Evolutionary conservation across 2,113 vertebrate genomes (phyloP).

Genomic region (Perca fluviatilis): DNA sequence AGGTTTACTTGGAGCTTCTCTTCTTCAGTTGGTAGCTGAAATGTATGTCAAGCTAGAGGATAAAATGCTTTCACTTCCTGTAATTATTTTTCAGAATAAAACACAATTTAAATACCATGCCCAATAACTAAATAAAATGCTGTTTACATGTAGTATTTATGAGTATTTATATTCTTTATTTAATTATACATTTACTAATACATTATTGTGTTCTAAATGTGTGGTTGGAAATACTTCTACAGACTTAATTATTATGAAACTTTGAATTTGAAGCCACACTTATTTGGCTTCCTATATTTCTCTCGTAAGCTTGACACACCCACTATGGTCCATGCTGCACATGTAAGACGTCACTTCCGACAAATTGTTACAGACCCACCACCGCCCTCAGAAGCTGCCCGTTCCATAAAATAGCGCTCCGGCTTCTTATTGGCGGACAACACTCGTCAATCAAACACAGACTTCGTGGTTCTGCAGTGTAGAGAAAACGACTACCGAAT

Average conservation of each 20-base stretch:
- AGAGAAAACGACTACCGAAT: conserved; percentile 1
- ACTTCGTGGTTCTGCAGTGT: background rate
- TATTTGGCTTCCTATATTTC: background rate
- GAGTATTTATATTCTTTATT: background rate
- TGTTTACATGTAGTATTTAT: background rate
- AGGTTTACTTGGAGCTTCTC: conserved; percentile 10
- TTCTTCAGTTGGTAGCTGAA: conserved; percentile 1
- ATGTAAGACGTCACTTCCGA: conserved; percentile 74
- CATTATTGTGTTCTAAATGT: background rate
- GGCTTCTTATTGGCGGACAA: conserved; percentile 55
- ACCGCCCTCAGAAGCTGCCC: conserved; percentile 2
- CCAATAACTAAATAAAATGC: background rate
- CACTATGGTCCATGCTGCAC: conserved; percentile 22
- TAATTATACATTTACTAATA: accelerated
- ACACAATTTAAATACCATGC: accelerated
- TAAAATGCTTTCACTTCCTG: background rate
- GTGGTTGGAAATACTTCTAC: too few species aligned
- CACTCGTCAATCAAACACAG: conserved; percentile 26
- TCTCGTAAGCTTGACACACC: background rate
- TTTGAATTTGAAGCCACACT: background rate
- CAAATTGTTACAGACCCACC: background rate
- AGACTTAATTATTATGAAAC: background rate
- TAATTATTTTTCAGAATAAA: conserved; percentile 39
- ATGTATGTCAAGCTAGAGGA: background rate
- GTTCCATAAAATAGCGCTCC: conserved; percentile 40